Evolutionary conservation across 2,888 invertebrate genomes (phyloP).

Genomic region (Sesia bembeciformis): DNA sequence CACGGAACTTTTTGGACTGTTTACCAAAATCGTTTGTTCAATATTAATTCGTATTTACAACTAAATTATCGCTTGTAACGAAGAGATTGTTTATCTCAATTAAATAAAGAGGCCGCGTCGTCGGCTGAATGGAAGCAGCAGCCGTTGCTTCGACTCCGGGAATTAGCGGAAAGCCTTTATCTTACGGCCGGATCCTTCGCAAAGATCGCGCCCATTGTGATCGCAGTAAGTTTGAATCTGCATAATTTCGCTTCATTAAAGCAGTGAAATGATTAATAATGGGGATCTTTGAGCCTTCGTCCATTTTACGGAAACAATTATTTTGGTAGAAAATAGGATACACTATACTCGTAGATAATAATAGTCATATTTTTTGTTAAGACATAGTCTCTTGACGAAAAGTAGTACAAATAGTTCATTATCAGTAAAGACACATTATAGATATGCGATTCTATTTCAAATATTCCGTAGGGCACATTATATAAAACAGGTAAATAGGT

Average conservation of each 20-base stretch:
- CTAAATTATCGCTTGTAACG: not conserved
- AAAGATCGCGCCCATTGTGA: conserved; percentile 60
- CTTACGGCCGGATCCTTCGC: conserved; percentile 25
- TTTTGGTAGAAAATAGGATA: not conserved
- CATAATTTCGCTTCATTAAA: conserved; percentile 71
- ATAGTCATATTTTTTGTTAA: too few species aligned
- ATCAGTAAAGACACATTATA: too few species aligned
- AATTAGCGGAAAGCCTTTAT: conserved; percentile 40
- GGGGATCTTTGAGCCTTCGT: conserved; percentile 46
- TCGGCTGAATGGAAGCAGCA: conserved; percentile 18
- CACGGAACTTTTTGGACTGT: not conserved
- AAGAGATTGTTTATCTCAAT: conserved; percentile 22
- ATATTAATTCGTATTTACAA: not conserved
- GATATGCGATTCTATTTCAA: too few species aligned
- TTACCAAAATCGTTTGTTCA: too few species aligned
- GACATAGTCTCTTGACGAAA: too few species aligned
- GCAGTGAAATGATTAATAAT: conserved; percentile 70
- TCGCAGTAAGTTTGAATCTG: conserved; percentile 46
- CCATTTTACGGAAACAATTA: conserved; percentile 23
- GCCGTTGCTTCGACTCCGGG: conserved; percentile 8
- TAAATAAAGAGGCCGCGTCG: conserved; percentile 19
- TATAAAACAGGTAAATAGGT: too few species aligned
- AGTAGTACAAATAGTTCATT: too few species aligned
- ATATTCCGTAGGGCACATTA: too few species aligned
- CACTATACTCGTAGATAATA: too few species aligned